Conservation (phyloP, 2,113 vertebrate genomes). For the Thermophis baileyi region DNA sequence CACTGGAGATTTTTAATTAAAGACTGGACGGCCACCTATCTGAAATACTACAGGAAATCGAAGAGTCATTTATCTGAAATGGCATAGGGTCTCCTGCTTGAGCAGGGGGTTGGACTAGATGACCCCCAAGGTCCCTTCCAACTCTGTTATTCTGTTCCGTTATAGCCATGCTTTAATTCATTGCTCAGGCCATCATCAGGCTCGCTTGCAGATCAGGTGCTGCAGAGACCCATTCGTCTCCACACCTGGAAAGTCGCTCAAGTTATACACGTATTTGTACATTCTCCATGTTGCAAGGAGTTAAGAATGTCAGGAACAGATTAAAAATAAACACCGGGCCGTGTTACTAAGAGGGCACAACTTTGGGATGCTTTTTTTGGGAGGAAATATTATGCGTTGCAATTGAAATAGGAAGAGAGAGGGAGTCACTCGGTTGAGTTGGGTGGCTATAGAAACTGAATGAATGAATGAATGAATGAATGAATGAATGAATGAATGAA, state of each 20-base stretch:
- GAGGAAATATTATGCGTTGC: not conserved
- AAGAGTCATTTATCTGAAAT: no score
- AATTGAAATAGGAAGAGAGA: not conserved
- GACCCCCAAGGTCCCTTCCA: no score
- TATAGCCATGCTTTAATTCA: not conserved
- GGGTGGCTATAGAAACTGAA: not conserved
- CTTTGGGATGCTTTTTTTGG: not conserved
- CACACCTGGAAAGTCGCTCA: not conserved
- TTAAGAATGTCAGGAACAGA: not conserved
- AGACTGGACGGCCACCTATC: no score
- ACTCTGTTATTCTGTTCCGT: no score
- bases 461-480: not conserved
- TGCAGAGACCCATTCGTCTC: not conserved
- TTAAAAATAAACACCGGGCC: no score
- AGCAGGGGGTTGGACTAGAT: no score
- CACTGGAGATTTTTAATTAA: no score
- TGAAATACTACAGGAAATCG: no score
- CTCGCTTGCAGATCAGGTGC: not conserved
- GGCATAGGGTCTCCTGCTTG: no score
- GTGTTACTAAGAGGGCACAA: not conserved
- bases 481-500: no score
- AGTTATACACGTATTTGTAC: not conserved
- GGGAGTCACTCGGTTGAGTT: not conserved
- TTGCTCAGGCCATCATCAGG: rapidly evolving
- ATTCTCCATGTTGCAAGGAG: not conserved